Base-by-base conservation (phyloP, 2,888 invertebrate species). In the Himalopsyche tibetana region DNA sequence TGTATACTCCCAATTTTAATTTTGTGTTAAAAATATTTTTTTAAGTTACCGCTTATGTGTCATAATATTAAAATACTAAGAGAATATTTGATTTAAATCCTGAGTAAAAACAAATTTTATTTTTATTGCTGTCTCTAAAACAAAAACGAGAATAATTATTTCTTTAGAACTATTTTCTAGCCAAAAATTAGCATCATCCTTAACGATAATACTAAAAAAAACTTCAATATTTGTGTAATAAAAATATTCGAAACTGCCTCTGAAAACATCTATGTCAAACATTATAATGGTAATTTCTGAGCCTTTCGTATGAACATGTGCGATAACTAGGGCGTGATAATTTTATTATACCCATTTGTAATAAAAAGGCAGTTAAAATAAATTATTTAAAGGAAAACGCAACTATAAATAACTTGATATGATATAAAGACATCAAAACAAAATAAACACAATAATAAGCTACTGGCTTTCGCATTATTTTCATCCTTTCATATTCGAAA, bases 301-400 rank as follows among this genome's bases (percentile, higher is more conserved):
- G 51, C 51, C 15, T 15, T 51, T 51, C 51, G 51, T 51, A 51
- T 15, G n/a, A 55, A 45, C 83, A 79, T 83, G 74, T 79, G 83
- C 12, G 83, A 55, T 83, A 74, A 74, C 51, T 83, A 79, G 83
- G 74, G 83, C 83, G 83, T 51, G 45, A 51, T 83, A 74, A 83
- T 83, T 83, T 83, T 83, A 83, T 83, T 83, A 69, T 45, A 55
- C 79, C 79, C 51, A 63, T 56, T 82, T 40, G 28, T 69, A 42
- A 63, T 69, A 45, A 83, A 42, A 51, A 83, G 36, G 45, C 19
- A 74, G 15, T 80, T 38, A 38, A 80, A 80, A 80, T 80, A 80
- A 80, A 80, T 80, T 42, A 80, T 80, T 80, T 40, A 80, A 38
- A 80, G 83, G 83, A 74, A 74, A 69, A 45, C 63, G 17, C 40